Conservation (phyloP, 2,797 vertebrate genomes). For the Acanthurus leucopareius region DNA sequence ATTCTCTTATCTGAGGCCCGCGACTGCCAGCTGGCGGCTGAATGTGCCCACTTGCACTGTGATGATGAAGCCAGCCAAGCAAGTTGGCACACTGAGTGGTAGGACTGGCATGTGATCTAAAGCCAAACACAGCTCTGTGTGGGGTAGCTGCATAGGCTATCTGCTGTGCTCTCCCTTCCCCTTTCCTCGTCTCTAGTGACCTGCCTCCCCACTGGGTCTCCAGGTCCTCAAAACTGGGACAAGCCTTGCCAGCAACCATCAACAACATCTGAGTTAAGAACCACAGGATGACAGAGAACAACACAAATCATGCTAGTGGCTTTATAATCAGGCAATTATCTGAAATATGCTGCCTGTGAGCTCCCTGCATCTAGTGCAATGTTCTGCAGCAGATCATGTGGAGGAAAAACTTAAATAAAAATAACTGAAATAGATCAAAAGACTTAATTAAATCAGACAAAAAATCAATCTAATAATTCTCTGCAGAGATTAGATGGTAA, state of each 20-base stretch:
- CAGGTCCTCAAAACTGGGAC: constrained; percentile 23
- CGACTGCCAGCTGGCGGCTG: constrained; percentile 92
- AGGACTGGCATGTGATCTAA: constrained; percentile 82
- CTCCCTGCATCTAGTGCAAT: neutral
- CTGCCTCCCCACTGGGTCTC: constrained; percentile 44
- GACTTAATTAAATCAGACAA: neutral
- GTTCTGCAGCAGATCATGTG: neutral
- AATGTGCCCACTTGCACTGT: constrained; percentile 87
- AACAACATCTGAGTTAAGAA: constrained; percentile 17
- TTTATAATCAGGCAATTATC: constrained; percentile 21
- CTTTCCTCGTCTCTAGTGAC: constrained; percentile 35
- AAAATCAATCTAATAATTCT: neutral
- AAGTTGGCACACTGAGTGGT: constrained; percentile 82
- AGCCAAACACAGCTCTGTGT: constrained; percentile 78
- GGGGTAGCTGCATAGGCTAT: constrained; percentile 59
- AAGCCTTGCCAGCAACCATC: neutral
- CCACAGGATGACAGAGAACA: constrained; percentile 24
- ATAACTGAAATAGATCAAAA: neutral
- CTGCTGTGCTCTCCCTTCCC: constrained; percentile 38
- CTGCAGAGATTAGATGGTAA: neutral
- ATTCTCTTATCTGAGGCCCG: constrained; percentile 90
- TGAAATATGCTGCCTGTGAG: constrained; percentile 5
- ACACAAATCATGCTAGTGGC: constrained; percentile 6
- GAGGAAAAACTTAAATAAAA: neutral
- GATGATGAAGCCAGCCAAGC: constrained; percentile 85